These are phyloP conservation scores for Drosophila antonietae DNA, from an alignment of 2,888 invertebrate genomes.

Conservation along the genomic window DNA sequence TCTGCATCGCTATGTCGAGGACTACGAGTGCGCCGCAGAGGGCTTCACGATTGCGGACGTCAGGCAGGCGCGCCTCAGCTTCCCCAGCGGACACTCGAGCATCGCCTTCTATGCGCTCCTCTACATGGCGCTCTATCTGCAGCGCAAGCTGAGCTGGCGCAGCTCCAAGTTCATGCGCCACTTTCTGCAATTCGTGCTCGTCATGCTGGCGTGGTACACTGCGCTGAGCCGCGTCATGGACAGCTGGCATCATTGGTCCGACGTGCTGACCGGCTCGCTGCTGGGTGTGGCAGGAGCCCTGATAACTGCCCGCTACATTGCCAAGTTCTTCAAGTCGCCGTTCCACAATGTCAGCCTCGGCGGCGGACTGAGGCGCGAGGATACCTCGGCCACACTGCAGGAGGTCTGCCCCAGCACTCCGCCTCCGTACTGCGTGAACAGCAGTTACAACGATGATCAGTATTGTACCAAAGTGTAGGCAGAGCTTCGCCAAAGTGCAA, in stretches of 20 bases:
- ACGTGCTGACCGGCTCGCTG: slow-evolving; percentile 72
- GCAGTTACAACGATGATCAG: slow-evolving; percentile 63
- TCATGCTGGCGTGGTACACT: slow-evolving; percentile 81
- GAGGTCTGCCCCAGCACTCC: slow-evolving; percentile 73
- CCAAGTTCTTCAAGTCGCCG: slow-evolving; percentile 52
- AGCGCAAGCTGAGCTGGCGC: slow-evolving; percentile 92
- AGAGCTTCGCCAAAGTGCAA: slow-evolving; percentile 13
- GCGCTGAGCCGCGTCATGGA: slow-evolving; percentile 80
- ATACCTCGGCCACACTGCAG: slow-evolving; percentile 74
- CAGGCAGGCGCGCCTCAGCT: slow-evolving; percentile 92
- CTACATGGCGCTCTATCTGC: slow-evolving; percentile 93
- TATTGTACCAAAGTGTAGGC: slow-evolving; percentile 78
- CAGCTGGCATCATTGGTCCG: slow-evolving; percentile 82
- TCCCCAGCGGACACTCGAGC: slow-evolving; percentile 96
- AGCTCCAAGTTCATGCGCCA: slow-evolving; percentile 92
- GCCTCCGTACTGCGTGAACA: slow-evolving; percentile 72
- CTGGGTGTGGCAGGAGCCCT: slow-evolving; percentile 71
- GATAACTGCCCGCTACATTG: slow-evolving; percentile 70
- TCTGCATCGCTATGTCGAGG: slow-evolving; percentile 89
- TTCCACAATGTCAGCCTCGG: slow-evolving; percentile 19
- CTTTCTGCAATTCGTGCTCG: slow-evolving; percentile 88
- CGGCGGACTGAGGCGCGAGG: slow-evolving; percentile 54
- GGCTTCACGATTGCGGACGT: slow-evolving; percentile 86
- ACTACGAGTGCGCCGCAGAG: slow-evolving; percentile 88
- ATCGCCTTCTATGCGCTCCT: slow-evolving; percentile 93